Percentiles rank a stretch among this genome's conserved stretches.
Evolutionary conservation across 1,140 invertebrate species (phyloP).

Genomic region (Drosophila suzukii): DNA sequence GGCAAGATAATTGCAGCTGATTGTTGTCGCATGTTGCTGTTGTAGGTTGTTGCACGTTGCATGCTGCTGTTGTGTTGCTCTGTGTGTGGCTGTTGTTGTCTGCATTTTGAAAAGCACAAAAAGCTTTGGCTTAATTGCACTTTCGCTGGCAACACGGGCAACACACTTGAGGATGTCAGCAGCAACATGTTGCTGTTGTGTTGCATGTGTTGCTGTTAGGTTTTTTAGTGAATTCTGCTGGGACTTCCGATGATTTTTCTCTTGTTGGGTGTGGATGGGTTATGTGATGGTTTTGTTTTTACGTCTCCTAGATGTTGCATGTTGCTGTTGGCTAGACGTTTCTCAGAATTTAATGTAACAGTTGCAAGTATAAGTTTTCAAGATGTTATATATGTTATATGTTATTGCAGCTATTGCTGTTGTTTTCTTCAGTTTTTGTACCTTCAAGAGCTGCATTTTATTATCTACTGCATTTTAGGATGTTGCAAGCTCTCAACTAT

Average conservation of each 20-base stretch:
- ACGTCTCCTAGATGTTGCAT: slow-evolving; percentile 1
- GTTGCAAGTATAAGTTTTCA: background rate
- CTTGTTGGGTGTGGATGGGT: background rate
- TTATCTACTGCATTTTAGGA: slow-evolving; percentile 4
- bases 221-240: slow-evolving; percentile 11
- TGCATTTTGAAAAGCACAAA: slow-evolving; percentile 58
- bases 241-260: background rate
- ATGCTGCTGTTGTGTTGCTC: slow-evolving; percentile 32
- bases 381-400: no score
- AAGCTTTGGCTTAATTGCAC: slow-evolving; percentile 77
- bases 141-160: slow-evolving; percentile 46
- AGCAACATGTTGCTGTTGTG: slow-evolving; percentile 28
- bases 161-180: slow-evolving; percentile 4
- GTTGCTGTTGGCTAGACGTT: background rate
- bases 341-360: background rate
- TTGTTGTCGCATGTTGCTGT: slow-evolving; percentile 30
- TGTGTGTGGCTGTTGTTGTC: slow-evolving; percentile 12
- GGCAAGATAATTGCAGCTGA: slow-evolving; percentile 78
- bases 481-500: slow-evolving; percentile 8
- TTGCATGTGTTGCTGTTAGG: slow-evolving; percentile 28
- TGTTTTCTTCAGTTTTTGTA: background rate
- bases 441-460: background rate
- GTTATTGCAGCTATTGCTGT: background rate
- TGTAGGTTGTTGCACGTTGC: slow-evolving; percentile 14
- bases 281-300: background rate